Evolutionary conservation across 2,113 vertebrate genomes (phyloP), one percentile per base, ranked within the genome.

Genomic region (Oryzias javanicus): DNA sequence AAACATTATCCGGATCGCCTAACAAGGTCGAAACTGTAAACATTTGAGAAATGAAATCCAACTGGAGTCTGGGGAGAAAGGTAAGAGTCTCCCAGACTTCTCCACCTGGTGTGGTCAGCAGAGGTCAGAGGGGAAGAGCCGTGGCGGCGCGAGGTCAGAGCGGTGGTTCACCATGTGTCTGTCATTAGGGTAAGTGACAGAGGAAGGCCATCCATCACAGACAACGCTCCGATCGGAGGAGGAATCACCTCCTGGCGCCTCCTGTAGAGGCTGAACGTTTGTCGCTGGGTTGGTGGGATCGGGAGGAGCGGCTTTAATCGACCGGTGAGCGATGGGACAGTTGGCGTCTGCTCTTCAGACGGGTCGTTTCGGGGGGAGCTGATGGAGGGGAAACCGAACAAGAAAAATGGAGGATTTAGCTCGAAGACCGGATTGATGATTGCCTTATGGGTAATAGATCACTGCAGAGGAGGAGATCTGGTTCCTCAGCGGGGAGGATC

Each of bases 191-290:
- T 63, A 80, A 85, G 81, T 70, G 75, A 84, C 69, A 62, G 35
- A 72, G 78, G 83, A 85, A 82, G 73, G 56, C 64, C 67, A 86
- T 90, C 82, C 44, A 85, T 88, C 85, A 86, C n/a, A 3, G 74
- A 70, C 70, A 25, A 12, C 15, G 55, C 17, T 18, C 8, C 60
- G 49, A 64, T 57, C 29, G 71, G 62, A 81, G 79, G 74, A 79
- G 76, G 76, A 85, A 85, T 82, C 54, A 24, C 77, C 84, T 89
- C 86, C 85, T 88, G 85, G 82, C 79, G 70, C 76, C 82, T 58
- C 0, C 35, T 41, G 62, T 54, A 42, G 17, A 61, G 42, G 35
- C 64, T 12, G 2, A 6, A 45, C 40, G 52, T 52, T 49, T 25
- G 7, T 27, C 55, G 27, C n/a, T n/a, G 22, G 60, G 55, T 18